Base-by-base conservation (phyloP, 2,797 vertebrate species). In the Sitta carolinensis region DNA sequence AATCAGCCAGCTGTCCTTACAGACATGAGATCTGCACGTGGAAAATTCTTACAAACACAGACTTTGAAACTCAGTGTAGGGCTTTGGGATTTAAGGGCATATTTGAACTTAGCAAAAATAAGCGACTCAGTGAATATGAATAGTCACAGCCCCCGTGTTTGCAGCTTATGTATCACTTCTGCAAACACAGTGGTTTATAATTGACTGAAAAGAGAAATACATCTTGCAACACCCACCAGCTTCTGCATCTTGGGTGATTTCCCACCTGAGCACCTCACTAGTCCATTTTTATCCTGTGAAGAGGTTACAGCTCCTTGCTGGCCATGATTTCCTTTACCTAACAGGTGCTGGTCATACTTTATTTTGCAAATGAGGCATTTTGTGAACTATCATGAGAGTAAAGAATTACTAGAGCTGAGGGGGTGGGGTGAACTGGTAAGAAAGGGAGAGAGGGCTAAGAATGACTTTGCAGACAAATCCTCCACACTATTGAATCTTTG, bases 341-440 rank as follows among this genome's bases (percentile, higher is more conserved):
- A 43, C 38, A 84, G 74, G 73, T 74, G 72, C 50, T 90, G 64
- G 42, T 30, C 12, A 38, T 50, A 59, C 47, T 93, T 79, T 72
- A 79, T 90, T 93, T 92, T 84, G 68, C 75, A 95, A 93, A 94
- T 57, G 67, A 90, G 51, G 64, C 50, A 77, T 90, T 93, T 93
- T 7, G 5, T 66, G 69, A 83, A 69, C 58, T 59, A 66, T 45
- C 25, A 74, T 9, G 83, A 80, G 64, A 86, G 45, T 67, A 88
- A 93, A 86, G 58, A 72, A 58, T 52, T 86, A 47, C 43, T 73
- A 50, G 45, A 87, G 27, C 42, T 75, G 69, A 11, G 29, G 13
- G n/a, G 29, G 51, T 0, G 10, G 11, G 9, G 8, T 63, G 75
- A 80, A 86, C 51, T 69, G 21, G 48, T 76, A 89, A 74, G 45